These are phyloP conservation scores for Orchesella cincta DNA, from an alignment of 1,140 invertebrate species.

Conservation along the genomic window DNA sequence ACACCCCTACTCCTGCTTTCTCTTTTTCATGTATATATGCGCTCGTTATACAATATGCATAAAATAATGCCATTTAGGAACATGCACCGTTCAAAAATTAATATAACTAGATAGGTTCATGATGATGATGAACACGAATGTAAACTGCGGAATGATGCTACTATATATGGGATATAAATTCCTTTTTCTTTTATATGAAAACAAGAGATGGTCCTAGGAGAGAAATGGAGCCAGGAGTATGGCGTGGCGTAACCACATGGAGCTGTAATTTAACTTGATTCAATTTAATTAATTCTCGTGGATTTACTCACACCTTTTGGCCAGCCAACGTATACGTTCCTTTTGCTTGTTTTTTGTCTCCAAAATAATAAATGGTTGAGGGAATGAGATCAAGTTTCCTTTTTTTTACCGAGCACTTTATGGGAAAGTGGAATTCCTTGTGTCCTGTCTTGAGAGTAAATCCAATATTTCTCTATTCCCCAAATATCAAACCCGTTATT, in stretches of 20 bases:
- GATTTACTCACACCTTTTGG: conserved; percentile 37
- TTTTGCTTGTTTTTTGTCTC: background rate
- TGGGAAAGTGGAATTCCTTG: background rate
- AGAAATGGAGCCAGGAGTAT: background rate
- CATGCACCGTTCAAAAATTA: background rate
- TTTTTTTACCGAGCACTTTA: background rate
- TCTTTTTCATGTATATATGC: background rate
- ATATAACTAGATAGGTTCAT: background rate
- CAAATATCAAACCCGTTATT: too few relatives aligned
- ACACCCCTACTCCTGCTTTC: background rate
- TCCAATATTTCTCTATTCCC: too few relatives aligned
- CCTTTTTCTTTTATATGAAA: background rate
- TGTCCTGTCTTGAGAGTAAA: too few relatives aligned
- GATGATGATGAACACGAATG: background rate
- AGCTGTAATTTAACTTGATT: conserved; percentile 34
- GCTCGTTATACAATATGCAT: too few relatives aligned
- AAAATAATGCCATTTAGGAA: background rate
- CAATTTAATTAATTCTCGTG: conserved; percentile 38
- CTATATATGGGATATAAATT: background rate
- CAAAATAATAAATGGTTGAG: background rate
- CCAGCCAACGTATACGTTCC: background rate
- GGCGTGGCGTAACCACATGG: conserved; percentile 21
- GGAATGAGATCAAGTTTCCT: background rate
- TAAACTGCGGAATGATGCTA: background rate
- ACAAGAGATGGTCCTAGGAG: background rate